Conservation (phyloP, 2,888 invertebrate genomes). For the Ochropleura plecta region DNA sequence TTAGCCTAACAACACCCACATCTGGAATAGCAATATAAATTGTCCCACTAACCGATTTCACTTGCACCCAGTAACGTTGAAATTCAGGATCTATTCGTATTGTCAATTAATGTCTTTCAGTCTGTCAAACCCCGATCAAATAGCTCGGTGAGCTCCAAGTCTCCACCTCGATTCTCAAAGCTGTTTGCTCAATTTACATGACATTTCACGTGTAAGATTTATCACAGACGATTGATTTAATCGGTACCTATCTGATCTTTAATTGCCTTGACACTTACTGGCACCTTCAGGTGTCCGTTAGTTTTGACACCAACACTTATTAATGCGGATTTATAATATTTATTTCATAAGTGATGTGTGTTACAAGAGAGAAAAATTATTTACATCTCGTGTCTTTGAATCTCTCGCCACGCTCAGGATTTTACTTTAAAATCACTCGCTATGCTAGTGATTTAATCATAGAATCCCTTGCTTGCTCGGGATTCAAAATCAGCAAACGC, state of each 20-base stretch:
- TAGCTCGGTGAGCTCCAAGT: neutral
- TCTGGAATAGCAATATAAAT: neutral
- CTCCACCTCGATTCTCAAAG: slow-evolving; percentile 8
- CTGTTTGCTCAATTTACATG: neutral
- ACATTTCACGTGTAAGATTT: neutral
- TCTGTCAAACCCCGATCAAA: slow-evolving; percentile 4
- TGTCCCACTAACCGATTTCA: neutral
- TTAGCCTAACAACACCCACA: neutral
- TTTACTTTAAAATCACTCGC: too few relatives aligned
- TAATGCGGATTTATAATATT: too few relatives aligned
- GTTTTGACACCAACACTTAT: neutral
- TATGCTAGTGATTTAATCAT: too few relatives aligned
- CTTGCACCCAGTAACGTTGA: neutral
- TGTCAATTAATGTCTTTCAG: slow-evolving; percentile 8
- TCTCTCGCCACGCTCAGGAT: too few relatives aligned
- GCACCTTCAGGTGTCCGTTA: neutral
- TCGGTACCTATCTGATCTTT: neutral
- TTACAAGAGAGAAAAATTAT: too few relatives aligned
- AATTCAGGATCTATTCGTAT: slow-evolving; percentile 7
- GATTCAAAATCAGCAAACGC: too few relatives aligned
- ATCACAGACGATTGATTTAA: neutral
- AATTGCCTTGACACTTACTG: neutral
- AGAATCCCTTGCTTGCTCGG: too few relatives aligned
- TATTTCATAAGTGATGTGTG: too few relatives aligned
- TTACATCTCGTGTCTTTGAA: too few relatives aligned